These are phyloP conservation scores for Eubucco bourcierii DNA, from an alignment of 2,113 vertebrate species.

Conservation along the genomic window DNA sequence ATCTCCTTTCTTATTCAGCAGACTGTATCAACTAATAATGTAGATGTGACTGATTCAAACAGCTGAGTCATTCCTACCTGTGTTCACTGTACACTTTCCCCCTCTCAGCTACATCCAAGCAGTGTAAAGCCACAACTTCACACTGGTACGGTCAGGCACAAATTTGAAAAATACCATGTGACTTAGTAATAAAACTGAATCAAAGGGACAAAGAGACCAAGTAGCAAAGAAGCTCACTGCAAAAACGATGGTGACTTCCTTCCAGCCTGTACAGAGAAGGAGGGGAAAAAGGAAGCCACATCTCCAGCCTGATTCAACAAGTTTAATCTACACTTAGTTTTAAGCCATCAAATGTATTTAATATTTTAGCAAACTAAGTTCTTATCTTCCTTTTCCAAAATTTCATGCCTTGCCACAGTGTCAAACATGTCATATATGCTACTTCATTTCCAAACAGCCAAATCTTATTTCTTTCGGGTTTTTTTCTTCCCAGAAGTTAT, in stretches of 20 bases:
- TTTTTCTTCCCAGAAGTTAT: neutral
- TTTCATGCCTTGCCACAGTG: neutral
- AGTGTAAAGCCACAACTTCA: constrained; percentile 28
- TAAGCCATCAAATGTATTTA: neutral
- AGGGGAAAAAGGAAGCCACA: neutral
- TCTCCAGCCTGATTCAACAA: neutral
- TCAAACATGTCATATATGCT: neutral
- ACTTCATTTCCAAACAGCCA: constrained; percentile 19
- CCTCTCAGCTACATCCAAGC: constrained; percentile 1
- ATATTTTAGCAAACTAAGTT: constrained; percentile 12
- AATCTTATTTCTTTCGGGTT: neutral
- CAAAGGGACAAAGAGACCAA: constrained; percentile 63
- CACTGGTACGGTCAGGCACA: constrained; percentile 20
- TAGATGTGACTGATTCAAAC: constrained; percentile 34
- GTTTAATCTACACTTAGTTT: constrained; percentile 8
- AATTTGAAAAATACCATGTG: neutral
- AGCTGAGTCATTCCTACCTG: constrained; percentile 41
- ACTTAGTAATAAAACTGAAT: constrained; percentile 48
- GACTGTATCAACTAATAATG: neutral
- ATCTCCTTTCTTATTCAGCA: neutral
- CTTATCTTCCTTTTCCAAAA: neutral
- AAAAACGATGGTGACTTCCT: constrained; percentile 25
- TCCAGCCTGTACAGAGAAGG: neutral
- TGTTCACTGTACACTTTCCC: constrained; percentile 5
- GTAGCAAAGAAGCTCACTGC: neutral